Percentiles rank a stretch among this genome's conserved stretches.
Conservation (phyloP, 1,140 invertebrate species). For the Microplitis mediator region DNA sequence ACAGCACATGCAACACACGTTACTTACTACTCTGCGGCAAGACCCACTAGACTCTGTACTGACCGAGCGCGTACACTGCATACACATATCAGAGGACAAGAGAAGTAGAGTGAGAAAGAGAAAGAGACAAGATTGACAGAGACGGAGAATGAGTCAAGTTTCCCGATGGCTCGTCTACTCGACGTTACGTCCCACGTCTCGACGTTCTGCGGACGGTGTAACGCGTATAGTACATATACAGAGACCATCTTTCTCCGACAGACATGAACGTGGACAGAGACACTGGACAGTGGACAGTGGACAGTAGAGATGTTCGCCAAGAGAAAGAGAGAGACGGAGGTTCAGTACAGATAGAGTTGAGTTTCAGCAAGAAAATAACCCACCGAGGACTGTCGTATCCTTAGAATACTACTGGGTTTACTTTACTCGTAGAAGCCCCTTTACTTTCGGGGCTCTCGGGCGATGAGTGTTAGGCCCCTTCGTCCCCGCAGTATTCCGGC, state of each 20-base stretch:
- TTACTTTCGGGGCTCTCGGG: neutral
- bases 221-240: slow-evolving; percentile 2
- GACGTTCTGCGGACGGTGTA: neutral
- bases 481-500: neutral
- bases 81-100: neutral
- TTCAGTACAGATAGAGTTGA: no score
- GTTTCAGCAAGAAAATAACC: no score
- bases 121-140: neutral
- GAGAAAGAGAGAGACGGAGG: no score
- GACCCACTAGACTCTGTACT: neutral
- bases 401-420: no score
- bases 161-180: slow-evolving; percentile 15
- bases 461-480: slow-evolving; percentile 21
- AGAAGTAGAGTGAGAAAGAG: neutral
- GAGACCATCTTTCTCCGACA: slow-evolving; percentile 7
- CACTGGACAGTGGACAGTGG: neutral
- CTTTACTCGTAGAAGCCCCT: slow-evolving; percentile 9
- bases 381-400: no score
- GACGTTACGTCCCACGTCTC: slow-evolving; percentile 1
- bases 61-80: neutral
- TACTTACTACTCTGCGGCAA: slow-evolving; percentile 4
- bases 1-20: slow-evolving; percentile 27
- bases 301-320: no score
- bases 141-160: neutral
- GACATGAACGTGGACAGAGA: neutral